These are phyloP conservation scores for Asbolus verrucosus DNA, from an alignment of 1,140 invertebrate species.

Conservation along the genomic window DNA sequence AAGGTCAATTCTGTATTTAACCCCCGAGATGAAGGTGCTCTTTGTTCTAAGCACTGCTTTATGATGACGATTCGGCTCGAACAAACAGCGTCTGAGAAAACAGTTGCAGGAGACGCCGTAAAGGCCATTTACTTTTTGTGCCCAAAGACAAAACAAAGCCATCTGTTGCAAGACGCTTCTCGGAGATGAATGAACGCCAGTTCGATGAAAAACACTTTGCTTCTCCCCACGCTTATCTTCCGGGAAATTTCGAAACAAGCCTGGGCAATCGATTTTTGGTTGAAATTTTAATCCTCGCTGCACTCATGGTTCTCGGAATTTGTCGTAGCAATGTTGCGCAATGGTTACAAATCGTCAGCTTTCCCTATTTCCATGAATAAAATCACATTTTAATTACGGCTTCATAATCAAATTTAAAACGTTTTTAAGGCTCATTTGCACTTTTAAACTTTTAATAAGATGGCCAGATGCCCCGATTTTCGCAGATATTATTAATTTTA, in stretches of 20 bases:
- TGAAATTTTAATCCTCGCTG: slow-evolving; percentile 22
- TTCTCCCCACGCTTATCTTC: slow-evolving; percentile 31
- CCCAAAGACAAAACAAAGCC: slow-evolving; percentile 27
- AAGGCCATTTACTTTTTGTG: slow-evolving; percentile 42
- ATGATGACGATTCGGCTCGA: slow-evolving; percentile 36
- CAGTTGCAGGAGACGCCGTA: slow-evolving; percentile 32
- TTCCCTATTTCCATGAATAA: too few relatives aligned
- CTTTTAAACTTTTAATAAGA: too few relatives aligned
- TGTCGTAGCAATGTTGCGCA: slow-evolving; percentile 7
- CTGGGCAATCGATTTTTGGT: slow-evolving; percentile 23
- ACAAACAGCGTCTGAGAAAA: slow-evolving; percentile 33
- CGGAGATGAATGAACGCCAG: slow-evolving; percentile 38
- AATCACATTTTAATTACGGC: too few relatives aligned
- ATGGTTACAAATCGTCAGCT: neutral
- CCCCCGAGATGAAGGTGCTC: slow-evolving; percentile 33
- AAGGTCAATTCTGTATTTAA: slow-evolving; percentile 39
- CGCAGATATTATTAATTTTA: too few relatives aligned
- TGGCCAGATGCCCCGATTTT: too few relatives aligned
- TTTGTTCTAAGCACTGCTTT: slow-evolving; percentile 34
- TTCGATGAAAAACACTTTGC: slow-evolving; percentile 33
- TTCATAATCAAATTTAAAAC: too few relatives aligned
- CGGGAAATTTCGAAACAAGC: slow-evolving; percentile 19
- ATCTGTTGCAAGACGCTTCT: slow-evolving; percentile 40
- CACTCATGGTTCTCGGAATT: slow-evolving; percentile 1
- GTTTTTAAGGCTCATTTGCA: too few relatives aligned